These are phyloP conservation scores for Syngnathus floridae DNA, from an alignment of 2,113 vertebrate species.

Conservation along the genomic window DNA sequence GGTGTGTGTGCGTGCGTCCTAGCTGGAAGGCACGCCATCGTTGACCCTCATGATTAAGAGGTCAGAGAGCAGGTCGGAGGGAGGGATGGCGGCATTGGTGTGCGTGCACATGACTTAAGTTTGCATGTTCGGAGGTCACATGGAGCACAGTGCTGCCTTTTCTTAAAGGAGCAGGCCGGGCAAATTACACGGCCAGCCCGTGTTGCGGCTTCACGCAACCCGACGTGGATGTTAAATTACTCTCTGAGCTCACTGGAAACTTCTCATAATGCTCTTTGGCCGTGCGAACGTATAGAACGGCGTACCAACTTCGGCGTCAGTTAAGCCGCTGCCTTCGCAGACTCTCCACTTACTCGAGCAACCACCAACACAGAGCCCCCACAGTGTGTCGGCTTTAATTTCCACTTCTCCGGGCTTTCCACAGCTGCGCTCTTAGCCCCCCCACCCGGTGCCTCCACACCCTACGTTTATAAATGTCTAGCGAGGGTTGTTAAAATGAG, in stretches of 20 bases:
- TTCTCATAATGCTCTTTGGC: conserved; percentile 22
- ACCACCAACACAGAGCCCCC: conserved; percentile 26
- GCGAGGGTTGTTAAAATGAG: conserved; percentile 49
- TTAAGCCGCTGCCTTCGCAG: conserved; percentile 9
- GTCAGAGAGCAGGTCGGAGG: conserved; percentile 45
- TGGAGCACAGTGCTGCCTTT: conserved; percentile 25
- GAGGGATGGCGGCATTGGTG: conserved; percentile 5
- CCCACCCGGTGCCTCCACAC: conserved; percentile 27
- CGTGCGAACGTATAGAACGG: conserved; percentile 20
- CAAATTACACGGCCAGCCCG: conserved; percentile 33
- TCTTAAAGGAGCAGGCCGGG: conserved; percentile 40
- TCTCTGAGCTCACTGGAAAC: conserved; percentile 38
- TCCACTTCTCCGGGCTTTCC: conserved; percentile 49
- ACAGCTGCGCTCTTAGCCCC: conserved; percentile 31
- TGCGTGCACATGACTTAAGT: conserved; percentile 22
- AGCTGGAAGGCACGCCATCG: conserved; percentile 49
- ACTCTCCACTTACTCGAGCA: conserved; percentile 10
- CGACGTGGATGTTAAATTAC: conserved; percentile 16
- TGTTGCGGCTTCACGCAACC: conserved; percentile 10
- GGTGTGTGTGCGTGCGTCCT: conserved; percentile 30
- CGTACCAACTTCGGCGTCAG: conserved; percentile 1
- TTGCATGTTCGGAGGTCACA: conserved; percentile 43
- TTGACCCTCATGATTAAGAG: conserved; percentile 65
- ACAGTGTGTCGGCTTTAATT: conserved; percentile 49
- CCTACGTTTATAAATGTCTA: conserved; percentile 59